Evolutionary conservation across 2,888 invertebrate genomes (phyloP), one percentile per base, ranked within the genome.

Genomic region (Drosophila cracens): DNA sequence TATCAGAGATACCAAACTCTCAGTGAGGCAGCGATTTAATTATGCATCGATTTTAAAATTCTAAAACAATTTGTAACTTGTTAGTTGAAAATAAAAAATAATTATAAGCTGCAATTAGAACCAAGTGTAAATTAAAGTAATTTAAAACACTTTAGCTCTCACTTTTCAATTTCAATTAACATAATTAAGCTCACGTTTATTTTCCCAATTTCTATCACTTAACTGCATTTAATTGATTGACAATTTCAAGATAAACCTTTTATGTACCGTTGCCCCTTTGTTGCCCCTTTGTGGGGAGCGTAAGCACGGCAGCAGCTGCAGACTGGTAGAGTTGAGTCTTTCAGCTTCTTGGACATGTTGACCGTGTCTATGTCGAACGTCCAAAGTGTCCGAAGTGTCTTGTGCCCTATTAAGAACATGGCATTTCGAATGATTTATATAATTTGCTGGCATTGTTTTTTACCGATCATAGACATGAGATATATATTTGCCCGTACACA

Each of bases 341-440:
- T 59, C 40, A 59, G 67, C 59, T 68, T 51, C 46, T 57, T 64
- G 66, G 72, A 84, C 85, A 72, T 69, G 76, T 79, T 75, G 86
- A 80, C 78, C 86, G 78, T 88, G 88, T 80, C 80, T 66, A 65
- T 75, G 77, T 78, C 80, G 70, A 52, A 40, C 65, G 79, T 84
- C 78, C 68, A 79, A 79, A 69, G 79, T 81, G 82, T 81, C 80
- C 51, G 78, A 84, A 69, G 67, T 85, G 89, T 85, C 89, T 81
- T 84, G 74, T 81, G 87, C 85, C 85, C 85, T 85, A 85, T 85
- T 89, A 87, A 81, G 76, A 79, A 70, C 79, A 81, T 89, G 87
- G 85, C 85, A 87, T 83, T 77, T 77, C 84, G 66, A 85, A 89
- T 85, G 89, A 85, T 85, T 85, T 85, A 85, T 85, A 85, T 85